Conservation (phyloP, 1,140 invertebrate genomes). For the Drosophila simulans region DNA sequence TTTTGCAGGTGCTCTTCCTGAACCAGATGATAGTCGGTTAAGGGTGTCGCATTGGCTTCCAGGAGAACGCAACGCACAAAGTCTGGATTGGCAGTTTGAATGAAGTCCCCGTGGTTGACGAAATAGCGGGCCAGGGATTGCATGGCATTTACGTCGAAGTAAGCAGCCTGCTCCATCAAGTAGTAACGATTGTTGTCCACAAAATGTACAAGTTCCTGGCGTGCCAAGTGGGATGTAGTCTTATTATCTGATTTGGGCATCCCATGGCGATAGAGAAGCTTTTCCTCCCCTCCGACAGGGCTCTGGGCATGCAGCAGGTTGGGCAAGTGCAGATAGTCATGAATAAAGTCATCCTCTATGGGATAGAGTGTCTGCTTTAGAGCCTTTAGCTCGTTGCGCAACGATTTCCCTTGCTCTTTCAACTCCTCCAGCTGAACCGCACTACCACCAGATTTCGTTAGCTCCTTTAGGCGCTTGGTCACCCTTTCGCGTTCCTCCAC, state of each 20-base stretch:
- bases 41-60: slow-evolving; percentile 86
- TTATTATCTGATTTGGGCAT: background rate
- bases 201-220: slow-evolving; percentile 86
- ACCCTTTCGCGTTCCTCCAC: slow-evolving; percentile 78
- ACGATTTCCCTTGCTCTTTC: slow-evolving; percentile 84
- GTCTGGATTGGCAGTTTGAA: slow-evolving; percentile 87
- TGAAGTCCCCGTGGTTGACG: slow-evolving; percentile 80
- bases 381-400: slow-evolving; percentile 86
- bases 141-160: slow-evolving; percentile 86
- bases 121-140: slow-evolving; percentile 85
- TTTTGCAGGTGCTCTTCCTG: slow-evolving; percentile 84
- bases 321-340: slow-evolving; percentile 86
- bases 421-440: slow-evolving; percentile 69
- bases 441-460: slow-evolving; percentile 34
- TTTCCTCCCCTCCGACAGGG: slow-evolving; percentile 79
- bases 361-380: slow-evolving; percentile 86
- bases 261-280: slow-evolving; percentile 84
- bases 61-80: slow-evolving; percentile 87
- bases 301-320: slow-evolving; percentile 87
- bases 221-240: slow-evolving; percentile 56
- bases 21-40: slow-evolving; percentile 85
- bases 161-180: slow-evolving; percentile 86
- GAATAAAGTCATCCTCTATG: slow-evolving; percentile 86
- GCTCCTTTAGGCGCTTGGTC: slow-evolving; percentile 65
- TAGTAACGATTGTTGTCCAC: slow-evolving; percentile 85